A percentile compares a stretch with the other conserved stretches of the same genome.
These are phyloP conservation scores for Ganaspis sp. DNA, from an alignment of 1,140 invertebrate genomes.

Conservation along the genomic window DNA sequence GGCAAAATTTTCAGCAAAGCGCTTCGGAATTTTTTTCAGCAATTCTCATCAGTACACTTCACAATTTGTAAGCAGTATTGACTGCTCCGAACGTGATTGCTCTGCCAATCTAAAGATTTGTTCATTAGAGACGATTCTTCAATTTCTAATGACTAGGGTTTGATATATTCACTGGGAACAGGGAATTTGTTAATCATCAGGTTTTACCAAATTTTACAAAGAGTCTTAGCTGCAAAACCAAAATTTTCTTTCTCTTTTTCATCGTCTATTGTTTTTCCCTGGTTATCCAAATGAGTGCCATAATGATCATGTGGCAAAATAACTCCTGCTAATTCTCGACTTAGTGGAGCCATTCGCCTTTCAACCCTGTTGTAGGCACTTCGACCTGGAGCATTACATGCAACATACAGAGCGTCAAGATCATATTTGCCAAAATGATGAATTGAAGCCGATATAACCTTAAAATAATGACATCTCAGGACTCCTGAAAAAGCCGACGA, in stretches of 20 bases:
- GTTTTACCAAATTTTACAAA: slow-evolving; percentile 7
- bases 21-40: too few species aligned
- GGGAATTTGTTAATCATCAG: background rate
- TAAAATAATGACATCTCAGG: too few species aligned
- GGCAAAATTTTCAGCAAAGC: background rate
- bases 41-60: too few species aligned
- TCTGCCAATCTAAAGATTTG: background rate
- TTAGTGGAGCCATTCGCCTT: background rate
- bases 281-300: background rate
- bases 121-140: background rate
- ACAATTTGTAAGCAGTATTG: too few species aligned
- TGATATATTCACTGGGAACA: background rate
- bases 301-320: background rate
- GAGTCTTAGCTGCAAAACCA: background rate
- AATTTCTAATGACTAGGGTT: background rate
- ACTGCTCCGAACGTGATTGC: background rate
- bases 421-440: too few species aligned
- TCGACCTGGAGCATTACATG: too few species aligned
- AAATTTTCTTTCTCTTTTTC: background rate
- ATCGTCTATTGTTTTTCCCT: background rate
- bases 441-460: too few species aligned
- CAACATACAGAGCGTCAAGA: too few species aligned
- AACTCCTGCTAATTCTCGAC: background rate
- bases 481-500: too few species aligned
- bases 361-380: background rate